Evolutionary conservation across 2,888 invertebrate species (phyloP), one percentile per base, ranked within the genome.

Genomic region (Rapana venosa): DNA sequence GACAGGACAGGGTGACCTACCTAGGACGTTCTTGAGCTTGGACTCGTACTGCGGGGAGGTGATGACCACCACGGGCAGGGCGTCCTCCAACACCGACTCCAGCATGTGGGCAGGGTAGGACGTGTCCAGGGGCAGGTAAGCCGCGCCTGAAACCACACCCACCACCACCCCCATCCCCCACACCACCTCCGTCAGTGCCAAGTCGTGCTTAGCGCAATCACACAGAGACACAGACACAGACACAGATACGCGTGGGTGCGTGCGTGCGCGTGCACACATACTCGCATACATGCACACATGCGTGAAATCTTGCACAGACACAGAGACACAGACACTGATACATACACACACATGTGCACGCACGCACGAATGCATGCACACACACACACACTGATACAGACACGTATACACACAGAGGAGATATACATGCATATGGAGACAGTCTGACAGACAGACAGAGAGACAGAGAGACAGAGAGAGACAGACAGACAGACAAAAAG

Each of bases 121-220:
- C 30, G 96, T 94, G 93, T 96, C 96, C 47, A 96, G 91, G 0
- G 96, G 96, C 66, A 96, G 91, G 91, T 96, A 96, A 13, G 96
- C 96, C 17, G 95, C 96, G 32, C 96, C 96, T 95, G 86, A 26
- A 90, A 90, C 32, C 15, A 4, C 15, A 77, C 30, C n/a, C 30
- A 30, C 8, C 11, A 1, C 30, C n/a, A 77, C 47, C 47, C 47
- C 47, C 47, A 2, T 47, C 8, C 47, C 47, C 8, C 8, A n/a
- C n/a, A n/a, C 8, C 47, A 47, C 47, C 8, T 47, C 47, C 47
- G 4, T 26, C 13, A 13, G 66, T 26, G 20, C 66, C 2, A 8
- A 47, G 47, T 47, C 47, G 8, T 22, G 66, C 66, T 66, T 66
- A 47, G n/a, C n/a, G n/a, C n/a, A n/a, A n/a, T n/a, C 61, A 61